Base-by-base conservation (phyloP, 2,888 invertebrate genomes). In the Branchipolynoe longqiensis region DNA sequence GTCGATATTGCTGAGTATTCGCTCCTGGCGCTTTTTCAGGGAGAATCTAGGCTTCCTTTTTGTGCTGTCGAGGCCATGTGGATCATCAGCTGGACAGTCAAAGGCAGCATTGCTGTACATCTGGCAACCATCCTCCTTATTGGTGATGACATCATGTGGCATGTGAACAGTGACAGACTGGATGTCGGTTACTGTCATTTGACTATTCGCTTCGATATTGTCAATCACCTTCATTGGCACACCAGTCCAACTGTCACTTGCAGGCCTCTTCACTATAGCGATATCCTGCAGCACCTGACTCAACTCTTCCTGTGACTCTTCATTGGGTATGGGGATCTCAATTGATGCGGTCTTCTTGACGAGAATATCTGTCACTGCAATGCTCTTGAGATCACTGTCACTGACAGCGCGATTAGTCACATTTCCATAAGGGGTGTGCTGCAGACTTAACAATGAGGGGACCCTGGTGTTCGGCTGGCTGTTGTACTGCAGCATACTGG, bases 381-480 rank as follows among this genome's bases (percentile, higher is more conserved):
- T 54, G 31, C 48, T 40, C n/a, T 41, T 78, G 2, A 78, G 78
- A 31, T 78, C 54, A 12, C 48, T 48, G 14, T 78, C 78, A 18
- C 78, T 78, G 12, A 48, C 41, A 48, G 78, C 41, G 12, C 78
- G 41, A 12, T 41, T 48, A 12, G 78, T 2, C 4, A 8, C 31
- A 18, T 78, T 3, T 1, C 36, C 33, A n/a, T n/a, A n/a, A 18
- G 3, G 22, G 14, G 31, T 62, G 6, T 31, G 1, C 22, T 59
- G 86, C 87, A 81, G 31, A 33, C 69, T 78, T 18, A 54, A 62
- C 18, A 18, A n/a, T 2, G 89, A 88, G 40, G 88, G 84, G 48
- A 86, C 85, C 31, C 90, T 82, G 3, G 91, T 86, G 87, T 90
- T 89, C 8, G 90, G 90, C 85, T 88, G 89, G 84, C 91, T 91